A percentile compares a stretch with the other conserved stretches of the same genome.
Evolutionary conservation across 2,888 invertebrate species (phyloP).

Genomic region (Theretra japonica): DNA sequence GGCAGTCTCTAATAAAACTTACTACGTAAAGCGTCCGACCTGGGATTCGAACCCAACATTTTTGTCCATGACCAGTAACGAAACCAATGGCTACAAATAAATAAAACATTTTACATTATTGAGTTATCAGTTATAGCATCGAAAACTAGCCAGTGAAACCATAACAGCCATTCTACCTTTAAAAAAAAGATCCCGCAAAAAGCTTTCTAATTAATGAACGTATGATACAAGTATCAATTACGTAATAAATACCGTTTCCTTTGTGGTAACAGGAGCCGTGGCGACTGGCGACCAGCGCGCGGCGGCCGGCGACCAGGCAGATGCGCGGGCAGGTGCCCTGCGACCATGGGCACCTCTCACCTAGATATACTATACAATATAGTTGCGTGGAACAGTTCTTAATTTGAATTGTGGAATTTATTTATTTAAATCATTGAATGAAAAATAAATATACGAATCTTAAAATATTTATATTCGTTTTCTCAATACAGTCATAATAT

Average conservation of each 20-base stretch:
- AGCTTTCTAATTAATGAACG: constrained; percentile 13
- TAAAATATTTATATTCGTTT: no score
- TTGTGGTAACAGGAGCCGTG: constrained; percentile 27
- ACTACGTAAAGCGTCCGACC: no score
- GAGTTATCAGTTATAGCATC: neutral
- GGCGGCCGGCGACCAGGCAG: constrained; percentile 39
- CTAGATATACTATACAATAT: neutral
- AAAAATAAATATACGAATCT: no score
- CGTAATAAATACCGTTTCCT: constrained; percentile 27
- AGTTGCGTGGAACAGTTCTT: neutral
- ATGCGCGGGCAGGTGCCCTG: constrained; percentile 52
- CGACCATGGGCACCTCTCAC: neutral
- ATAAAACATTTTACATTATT: neutral
- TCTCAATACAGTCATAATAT: no score
- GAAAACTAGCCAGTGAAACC: neutral
- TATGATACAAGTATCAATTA: constrained; percentile 25
- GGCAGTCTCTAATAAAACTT: no score
- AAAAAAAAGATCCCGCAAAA: neutral
- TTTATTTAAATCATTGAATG: no score
- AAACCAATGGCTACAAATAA: neutral
- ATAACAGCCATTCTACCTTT: neutral
- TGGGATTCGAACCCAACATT: no score
- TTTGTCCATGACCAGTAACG: no score
- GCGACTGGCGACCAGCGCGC: constrained; percentile 5
- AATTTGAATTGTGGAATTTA: neutral